Conservation (phyloP, 2,113 vertebrate genomes). For the Chaetura pelagica region DNA sequence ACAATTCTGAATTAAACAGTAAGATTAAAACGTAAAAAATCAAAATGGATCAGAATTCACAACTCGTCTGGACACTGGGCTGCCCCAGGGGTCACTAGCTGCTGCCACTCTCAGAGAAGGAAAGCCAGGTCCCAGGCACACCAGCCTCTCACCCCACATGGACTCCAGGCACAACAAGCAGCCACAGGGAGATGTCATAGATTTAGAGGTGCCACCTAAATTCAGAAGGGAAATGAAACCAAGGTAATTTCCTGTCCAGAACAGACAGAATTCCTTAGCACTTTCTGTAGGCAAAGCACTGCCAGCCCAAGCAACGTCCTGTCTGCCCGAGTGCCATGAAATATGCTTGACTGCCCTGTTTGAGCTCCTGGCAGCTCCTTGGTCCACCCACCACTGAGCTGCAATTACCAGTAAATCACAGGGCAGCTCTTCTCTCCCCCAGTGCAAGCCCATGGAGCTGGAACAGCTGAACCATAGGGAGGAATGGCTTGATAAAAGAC, state of each 20-base stretch:
- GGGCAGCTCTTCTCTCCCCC: neutral
- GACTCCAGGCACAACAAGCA: neutral
- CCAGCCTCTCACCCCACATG: rapidly evolving
- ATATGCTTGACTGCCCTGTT: rapidly evolving
- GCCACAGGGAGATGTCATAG: rapidly evolving
- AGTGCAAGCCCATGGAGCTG: neutral
- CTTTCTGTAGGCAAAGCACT: neutral
- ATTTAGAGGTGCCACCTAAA: neutral
- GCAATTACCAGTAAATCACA: neutral
- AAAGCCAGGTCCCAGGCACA: rapidly evolving
- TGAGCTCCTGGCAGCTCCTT: neutral
- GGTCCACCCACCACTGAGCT: neutral
- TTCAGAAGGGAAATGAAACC: neutral
- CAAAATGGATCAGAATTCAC: neutral
- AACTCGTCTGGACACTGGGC: neutral
- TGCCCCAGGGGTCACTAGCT: neutral
- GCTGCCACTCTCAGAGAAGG: rapidly evolving
- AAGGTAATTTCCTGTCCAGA: neutral
- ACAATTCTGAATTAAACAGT: neutral
- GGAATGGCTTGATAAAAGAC: neutral
- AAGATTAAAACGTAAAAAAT: neutral
- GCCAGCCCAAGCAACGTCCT: neutral
- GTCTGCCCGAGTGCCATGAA: rapidly evolving
- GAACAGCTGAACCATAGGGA: neutral
- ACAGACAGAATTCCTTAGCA: rapidly evolving